These are phyloP conservation scores for Sardinella longiceps DNA, from an alignment of 2,797 vertebrate genomes.

Conservation along the genomic window DNA sequence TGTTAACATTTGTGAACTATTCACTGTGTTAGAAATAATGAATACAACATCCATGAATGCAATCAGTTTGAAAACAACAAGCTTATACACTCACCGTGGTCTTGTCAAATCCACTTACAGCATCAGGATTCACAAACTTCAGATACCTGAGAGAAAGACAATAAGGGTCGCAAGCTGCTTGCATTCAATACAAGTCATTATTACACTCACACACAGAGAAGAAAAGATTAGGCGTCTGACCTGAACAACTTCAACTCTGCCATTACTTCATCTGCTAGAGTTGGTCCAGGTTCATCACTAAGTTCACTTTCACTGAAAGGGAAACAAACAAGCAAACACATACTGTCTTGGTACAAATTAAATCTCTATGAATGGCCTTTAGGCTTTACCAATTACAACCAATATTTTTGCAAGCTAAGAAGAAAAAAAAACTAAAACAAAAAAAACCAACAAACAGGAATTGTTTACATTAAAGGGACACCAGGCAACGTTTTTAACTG, in stretches of 20 bases:
- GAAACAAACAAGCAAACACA: neutral
- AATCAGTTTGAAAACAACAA: neutral
- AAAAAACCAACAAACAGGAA: too few species aligned
- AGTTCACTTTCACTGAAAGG: neutral
- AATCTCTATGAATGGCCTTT: neutral
- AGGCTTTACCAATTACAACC: neutral
- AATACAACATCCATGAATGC: neutral
- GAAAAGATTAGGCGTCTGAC: neutral
- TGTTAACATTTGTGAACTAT: neutral
- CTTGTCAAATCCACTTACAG: neutral
- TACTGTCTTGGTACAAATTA: neutral
- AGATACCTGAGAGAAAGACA: neutral
- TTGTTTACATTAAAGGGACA: too few species aligned
- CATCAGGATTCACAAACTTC: slow-evolving; percentile 13
- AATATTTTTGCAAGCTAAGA: neutral
- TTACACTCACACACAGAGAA: neutral
- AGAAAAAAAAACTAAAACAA: neutral
- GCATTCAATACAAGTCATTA: neutral
- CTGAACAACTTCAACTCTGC: slow-evolving; percentile 2
- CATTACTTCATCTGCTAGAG: neutral
- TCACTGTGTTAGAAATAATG: neutral
- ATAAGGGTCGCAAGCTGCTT: neutral
- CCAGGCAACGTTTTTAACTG: too few species aligned
- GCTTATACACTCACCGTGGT: neutral
- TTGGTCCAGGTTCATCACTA: neutral